Percentiles rank a stretch among this genome's conserved stretches.
phyloP scores from a whole-genome alignment of 2,888 invertebrate species.

The Lottia scabra region DNA sequence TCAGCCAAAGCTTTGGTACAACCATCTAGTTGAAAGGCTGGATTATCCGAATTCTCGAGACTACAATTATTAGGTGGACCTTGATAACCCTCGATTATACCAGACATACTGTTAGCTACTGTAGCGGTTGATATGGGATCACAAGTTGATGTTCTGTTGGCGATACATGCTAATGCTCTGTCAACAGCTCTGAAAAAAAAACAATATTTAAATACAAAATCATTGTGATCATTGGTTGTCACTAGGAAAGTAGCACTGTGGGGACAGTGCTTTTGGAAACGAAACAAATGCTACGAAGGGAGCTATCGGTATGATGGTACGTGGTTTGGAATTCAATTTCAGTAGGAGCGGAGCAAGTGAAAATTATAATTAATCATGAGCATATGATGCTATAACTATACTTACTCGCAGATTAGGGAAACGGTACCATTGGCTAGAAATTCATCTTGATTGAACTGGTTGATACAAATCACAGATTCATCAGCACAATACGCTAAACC shows the following conservation, averaged over 20 bases:
- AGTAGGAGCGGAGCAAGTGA: too few species aligned
- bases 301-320: too few species aligned
- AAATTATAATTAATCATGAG: too few species aligned
- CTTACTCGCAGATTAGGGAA: background rate
- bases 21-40: background rate
- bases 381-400: too few species aligned
- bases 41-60: background rate
- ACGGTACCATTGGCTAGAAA: background rate
- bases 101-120: background rate
- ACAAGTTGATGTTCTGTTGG: background rate
- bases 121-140: background rate
- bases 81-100: background rate
- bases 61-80: background rate
- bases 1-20: background rate
- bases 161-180: background rate
- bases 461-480: background rate
- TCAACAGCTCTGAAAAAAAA: too few species aligned
- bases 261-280: too few species aligned
- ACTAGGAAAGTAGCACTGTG: too few species aligned
- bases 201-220: too few species aligned
- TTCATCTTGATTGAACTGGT: slow-evolving; percentile 2
- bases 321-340: too few species aligned
- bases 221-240: too few species aligned
- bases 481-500: background rate
- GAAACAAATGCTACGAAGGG: too few species aligned